Evolutionary conservation across 2,797 vertebrate species (phyloP).

Genomic region (Jordanella pulchra): DNA sequence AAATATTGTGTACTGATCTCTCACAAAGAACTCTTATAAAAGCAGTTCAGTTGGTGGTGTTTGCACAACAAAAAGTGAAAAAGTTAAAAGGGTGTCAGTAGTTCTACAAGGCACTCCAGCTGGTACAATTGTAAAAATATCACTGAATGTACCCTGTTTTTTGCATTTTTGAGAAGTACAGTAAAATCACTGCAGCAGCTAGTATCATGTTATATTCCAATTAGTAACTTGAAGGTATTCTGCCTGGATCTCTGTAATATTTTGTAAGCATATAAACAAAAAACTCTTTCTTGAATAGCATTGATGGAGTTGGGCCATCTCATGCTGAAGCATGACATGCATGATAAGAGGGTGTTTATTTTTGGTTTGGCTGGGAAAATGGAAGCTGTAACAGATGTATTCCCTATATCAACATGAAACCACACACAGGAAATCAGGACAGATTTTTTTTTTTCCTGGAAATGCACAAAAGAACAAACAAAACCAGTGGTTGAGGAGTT

Average conservation of each 20-base stretch:
- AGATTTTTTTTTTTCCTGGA: background rate
- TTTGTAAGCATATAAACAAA: background rate
- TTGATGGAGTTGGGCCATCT: background rate
- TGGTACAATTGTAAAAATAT: background rate
- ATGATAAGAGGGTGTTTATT: slow-evolving; percentile 5
- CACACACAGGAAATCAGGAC: background rate
- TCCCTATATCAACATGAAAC: background rate
- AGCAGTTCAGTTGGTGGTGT: background rate
- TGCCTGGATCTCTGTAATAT: background rate
- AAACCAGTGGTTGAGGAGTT: background rate
- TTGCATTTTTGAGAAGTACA: background rate
- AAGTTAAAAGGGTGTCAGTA: too few relatives aligned
- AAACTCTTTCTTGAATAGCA: background rate
- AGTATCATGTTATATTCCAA: slow-evolving; percentile 1
- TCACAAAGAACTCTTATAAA: background rate
- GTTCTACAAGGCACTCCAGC: background rate
- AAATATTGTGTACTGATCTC: background rate
- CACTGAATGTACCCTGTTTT: background rate
- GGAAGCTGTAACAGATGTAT: slow-evolving; percentile 6
- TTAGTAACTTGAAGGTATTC: background rate
- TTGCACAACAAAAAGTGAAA: background rate
- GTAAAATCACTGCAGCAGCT: background rate
- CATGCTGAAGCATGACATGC: background rate
- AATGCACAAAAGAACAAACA: background rate
- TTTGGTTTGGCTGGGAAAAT: background rate